phyloP scores from a whole-genome alignment of 2,113 vertebrate genomes.

The Phrynosoma platyrhinos region DNA sequence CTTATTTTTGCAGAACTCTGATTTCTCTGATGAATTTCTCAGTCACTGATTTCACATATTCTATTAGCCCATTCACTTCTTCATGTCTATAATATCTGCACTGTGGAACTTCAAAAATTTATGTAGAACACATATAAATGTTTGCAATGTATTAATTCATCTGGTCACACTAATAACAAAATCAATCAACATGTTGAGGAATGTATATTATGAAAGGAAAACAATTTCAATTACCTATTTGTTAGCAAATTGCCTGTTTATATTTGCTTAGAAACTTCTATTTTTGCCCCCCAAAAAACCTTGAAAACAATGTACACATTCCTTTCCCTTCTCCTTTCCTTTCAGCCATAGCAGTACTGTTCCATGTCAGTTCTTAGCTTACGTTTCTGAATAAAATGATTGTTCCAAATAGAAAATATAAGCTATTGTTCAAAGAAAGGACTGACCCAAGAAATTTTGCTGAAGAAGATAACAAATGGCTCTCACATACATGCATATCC shows the following conservation, averaged over 20 bases:
- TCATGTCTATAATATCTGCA: conserved; percentile 57
- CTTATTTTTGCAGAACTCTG: conserved; percentile 61
- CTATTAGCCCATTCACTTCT: conserved; percentile 71
- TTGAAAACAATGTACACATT: too few relatives aligned
- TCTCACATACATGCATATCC: too few relatives aligned
- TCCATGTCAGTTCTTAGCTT: not conserved
- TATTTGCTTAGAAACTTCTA: conserved; percentile 65
- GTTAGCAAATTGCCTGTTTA: conserved; percentile 71
- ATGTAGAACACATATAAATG: conserved; percentile 70
- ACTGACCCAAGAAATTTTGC: too few relatives aligned
- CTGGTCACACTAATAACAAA: conserved; percentile 67
- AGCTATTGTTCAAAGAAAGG: too few relatives aligned
- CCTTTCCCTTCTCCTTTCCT: not conserved
- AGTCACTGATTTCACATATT: conserved; percentile 76
- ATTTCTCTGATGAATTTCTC: conserved; percentile 76
- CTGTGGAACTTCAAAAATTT: conserved; percentile 67
- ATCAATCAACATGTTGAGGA: conserved; percentile 68
- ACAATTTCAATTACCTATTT: conserved; percentile 59
- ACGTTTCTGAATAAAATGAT: not conserved
- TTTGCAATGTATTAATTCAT: conserved; percentile 76
- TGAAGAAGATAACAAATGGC: too few relatives aligned
- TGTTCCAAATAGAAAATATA: not conserved
- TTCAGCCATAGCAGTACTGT: not conserved
- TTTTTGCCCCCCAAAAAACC: conserved; percentile 34
- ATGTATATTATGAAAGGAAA: conserved; percentile 61